Evolutionary conservation across 2,797 vertebrate species (phyloP).

Genomic region (Bovichtus variegatus): DNA sequence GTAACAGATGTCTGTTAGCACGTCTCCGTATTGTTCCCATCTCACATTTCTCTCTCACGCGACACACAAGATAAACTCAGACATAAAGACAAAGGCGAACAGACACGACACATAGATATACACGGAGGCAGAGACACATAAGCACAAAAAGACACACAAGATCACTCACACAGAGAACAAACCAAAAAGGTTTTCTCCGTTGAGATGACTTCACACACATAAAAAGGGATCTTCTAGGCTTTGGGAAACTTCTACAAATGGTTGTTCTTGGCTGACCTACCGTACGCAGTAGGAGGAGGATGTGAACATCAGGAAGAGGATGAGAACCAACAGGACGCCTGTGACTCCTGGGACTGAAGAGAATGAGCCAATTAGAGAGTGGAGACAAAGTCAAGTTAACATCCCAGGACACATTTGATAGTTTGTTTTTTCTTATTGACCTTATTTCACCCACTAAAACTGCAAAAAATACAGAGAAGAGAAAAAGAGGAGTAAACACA

Average conservation of each 20-base stretch:
- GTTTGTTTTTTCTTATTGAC: background rate
- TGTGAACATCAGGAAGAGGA: slow-evolving; percentile 96
- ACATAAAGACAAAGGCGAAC: slow-evolving; percentile 11
- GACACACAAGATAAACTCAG: slow-evolving; percentile 4
- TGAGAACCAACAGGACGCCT: slow-evolving; percentile 93
- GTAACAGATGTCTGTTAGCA: slow-evolving; percentile 35
- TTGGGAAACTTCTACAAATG: background rate
- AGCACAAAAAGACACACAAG: slow-evolving; percentile 4
- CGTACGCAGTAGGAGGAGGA: slow-evolving; percentile 94
- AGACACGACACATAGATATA: slow-evolving; percentile 33
- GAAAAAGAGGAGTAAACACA: slow-evolving; percentile 10
- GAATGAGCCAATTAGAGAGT: slow-evolving; percentile 38
- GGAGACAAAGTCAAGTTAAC: slow-evolving; percentile 11
- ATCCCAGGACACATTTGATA: background rate
- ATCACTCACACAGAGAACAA: background rate
- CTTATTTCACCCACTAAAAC: background rate
- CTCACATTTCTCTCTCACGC: slow-evolving; percentile 9
- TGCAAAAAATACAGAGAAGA: background rate
- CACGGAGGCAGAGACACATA: slow-evolving; percentile 6
- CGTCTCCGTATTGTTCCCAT: slow-evolving; percentile 28
- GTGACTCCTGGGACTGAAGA: slow-evolving; percentile 93
- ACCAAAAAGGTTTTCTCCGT: background rate
- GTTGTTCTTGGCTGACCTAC: slow-evolving; percentile 77
- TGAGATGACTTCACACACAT: background rate
- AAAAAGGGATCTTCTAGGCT: background rate